phyloP scores from a whole-genome alignment of 2,888 invertebrate genomes.

The Blastobasis lacticolella region DNA sequence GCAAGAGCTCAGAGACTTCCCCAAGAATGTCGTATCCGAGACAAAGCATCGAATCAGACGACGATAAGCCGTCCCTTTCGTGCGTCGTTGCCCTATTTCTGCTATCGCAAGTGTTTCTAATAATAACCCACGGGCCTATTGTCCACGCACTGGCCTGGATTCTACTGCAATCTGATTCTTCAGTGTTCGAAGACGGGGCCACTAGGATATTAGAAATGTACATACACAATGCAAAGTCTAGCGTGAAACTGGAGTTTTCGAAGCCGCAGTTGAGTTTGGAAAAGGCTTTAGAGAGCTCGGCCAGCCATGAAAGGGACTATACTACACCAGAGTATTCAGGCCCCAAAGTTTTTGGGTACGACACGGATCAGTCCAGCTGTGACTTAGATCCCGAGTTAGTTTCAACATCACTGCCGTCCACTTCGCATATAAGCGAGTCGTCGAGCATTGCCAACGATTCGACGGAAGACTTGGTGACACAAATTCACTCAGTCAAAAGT shows the following conservation, averaged over 20 bases:
- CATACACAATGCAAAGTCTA: constrained; percentile 70
- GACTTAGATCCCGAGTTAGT: constrained; percentile 68
- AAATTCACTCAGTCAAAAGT: constrained; percentile 41
- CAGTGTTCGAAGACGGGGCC: constrained; percentile 80
- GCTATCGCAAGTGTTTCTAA: constrained; percentile 95
- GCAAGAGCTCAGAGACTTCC: constrained; percentile 69
- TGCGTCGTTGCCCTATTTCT: constrained; percentile 93
- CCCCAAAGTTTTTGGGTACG: constrained; percentile 51
- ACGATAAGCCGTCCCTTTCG: constrained; percentile 84
- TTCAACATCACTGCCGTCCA: constrained; percentile 65
- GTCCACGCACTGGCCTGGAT: constrained; percentile 94
- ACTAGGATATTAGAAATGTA: constrained; percentile 80
- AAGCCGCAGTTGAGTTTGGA: constrained; percentile 85
- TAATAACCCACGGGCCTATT: constrained; percentile 91
- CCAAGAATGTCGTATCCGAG: constrained; percentile 49
- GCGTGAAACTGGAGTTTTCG: constrained; percentile 76
- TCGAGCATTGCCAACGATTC: constrained; percentile 67
- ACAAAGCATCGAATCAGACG: constrained; percentile 63
- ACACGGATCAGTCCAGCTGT: constrained; percentile 67
- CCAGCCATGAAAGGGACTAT: constrained; percentile 57
- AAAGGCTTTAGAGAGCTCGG: constrained; percentile 77
- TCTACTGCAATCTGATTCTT: constrained; percentile 87
- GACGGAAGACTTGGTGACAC: constrained; percentile 62
- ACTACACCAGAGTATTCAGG: constrained; percentile 60
- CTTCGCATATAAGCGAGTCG: constrained; percentile 66